Conservation (phyloP, 2,888 invertebrate species). For the Limenitis camilla region DNA sequence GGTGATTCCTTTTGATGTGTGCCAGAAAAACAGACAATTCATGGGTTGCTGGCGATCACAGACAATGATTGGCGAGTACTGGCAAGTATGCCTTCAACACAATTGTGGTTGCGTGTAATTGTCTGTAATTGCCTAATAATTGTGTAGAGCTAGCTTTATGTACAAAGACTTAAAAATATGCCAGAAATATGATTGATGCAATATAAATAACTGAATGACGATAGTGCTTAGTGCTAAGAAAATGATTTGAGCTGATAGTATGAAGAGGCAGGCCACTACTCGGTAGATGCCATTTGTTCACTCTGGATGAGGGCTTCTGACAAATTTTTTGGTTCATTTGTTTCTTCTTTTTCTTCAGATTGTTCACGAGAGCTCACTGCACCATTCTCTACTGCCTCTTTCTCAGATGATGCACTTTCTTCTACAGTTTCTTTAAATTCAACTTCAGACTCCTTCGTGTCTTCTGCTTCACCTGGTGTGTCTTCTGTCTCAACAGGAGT, state of each 20-base stretch:
- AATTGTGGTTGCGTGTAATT: too few species aligned
- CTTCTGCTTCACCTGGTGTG: slow-evolving; percentile 30
- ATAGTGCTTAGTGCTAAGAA: slow-evolving; percentile 63
- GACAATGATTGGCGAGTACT: too few species aligned
- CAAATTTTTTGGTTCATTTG: slow-evolving; percentile 45
- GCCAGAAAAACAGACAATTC: too few species aligned
- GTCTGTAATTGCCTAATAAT: too few species aligned
- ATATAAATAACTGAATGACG: slow-evolving; percentile 58
- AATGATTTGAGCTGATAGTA: slow-evolving; percentile 67
- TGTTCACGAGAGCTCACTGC: slow-evolving; percentile 59
- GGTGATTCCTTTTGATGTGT: too few species aligned
- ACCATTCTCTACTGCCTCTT: slow-evolving; percentile 55
- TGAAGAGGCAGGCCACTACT: slow-evolving; percentile 45
- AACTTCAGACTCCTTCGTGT: slow-evolving; percentile 38
- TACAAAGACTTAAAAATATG: slow-evolving; percentile 43
- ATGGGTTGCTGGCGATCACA: too few species aligned
- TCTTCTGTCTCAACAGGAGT: slow-evolving; percentile 40
- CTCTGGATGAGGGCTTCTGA: slow-evolving; percentile 63
- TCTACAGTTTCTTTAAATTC: slow-evolving; percentile 43
- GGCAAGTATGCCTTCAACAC: too few species aligned
- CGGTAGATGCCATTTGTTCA: slow-evolving; percentile 55
- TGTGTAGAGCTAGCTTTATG: too few species aligned
- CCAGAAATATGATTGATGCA: slow-evolving; percentile 58
- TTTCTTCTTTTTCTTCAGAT: slow-evolving; percentile 49
- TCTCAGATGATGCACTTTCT: slow-evolving; percentile 48